Evolutionary conservation across 2,797 vertebrate species (phyloP), one percentile per base, ranked within the genome.

Genomic region (Mycteria americana): DNA sequence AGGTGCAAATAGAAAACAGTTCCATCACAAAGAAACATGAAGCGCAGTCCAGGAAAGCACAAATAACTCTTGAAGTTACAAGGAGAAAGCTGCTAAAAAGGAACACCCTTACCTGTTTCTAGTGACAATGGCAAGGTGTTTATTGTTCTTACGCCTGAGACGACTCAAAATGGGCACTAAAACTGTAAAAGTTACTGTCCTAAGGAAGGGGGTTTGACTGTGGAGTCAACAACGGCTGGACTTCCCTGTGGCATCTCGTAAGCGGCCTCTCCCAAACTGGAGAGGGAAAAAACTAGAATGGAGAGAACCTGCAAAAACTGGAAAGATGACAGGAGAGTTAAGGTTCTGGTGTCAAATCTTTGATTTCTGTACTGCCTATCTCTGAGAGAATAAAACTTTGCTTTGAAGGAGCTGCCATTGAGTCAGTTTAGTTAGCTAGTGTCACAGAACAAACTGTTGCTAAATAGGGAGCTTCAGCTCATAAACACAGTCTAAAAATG

Each of bases 361-460:
- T 41, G 13, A 78, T 94, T 82, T 80, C 60, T 77, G 8, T 68
- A 64, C 84, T 70, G 51, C 35, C 51, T 73, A 0, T 60, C 37
- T 76, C 77, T n/a, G 39, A 35, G 78, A 88, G 60, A 87, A 77
- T 46, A 67, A 92, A 82, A 56, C 70, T 92, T 96, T 82, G 39
- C 89, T 87, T 82, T 80, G 84, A 85, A 93, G 84, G 46, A 73
- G 70, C 78, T 94, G 72, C 67, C 72, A 50, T 31, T 50, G 53
- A 87, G 39, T 62, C 73, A 75, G 72, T 67, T 73, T 59, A 70
- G 72, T 83, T 89, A 89, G 84, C 74, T 92, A 27, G 51, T 72
- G 72, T 74, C 81, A 68, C 78, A 83, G 75, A 89, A 77, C 72
- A 94, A 94, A 68, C 89, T 93, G 85, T 76, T 95, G 78, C 75